Evolutionary conservation across 2,888 invertebrate species (phyloP).

Genomic region (Mycalesis mineus): DNA sequence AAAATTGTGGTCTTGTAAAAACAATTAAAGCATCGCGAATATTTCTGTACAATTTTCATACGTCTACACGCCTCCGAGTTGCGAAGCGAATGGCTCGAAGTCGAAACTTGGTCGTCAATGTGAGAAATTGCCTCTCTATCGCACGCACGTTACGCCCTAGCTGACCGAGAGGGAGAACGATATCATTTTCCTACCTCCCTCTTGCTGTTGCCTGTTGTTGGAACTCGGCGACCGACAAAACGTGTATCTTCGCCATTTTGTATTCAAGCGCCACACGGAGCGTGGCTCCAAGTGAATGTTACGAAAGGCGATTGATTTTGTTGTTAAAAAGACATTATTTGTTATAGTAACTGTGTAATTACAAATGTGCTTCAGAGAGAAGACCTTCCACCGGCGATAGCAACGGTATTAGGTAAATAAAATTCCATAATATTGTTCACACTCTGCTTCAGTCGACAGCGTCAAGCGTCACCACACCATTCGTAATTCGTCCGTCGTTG

Average conservation of each 20-base stretch:
- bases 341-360: constrained; percentile 5
- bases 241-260: constrained; percentile 44
- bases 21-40: neutral
- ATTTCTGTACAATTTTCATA: neutral
- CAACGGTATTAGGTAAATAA: constrained; percentile 17
- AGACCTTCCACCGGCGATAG: neutral
- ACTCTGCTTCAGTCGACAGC: neutral
- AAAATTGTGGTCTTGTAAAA: neutral
- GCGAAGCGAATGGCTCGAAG: neutral
- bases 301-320: constrained; percentile 27
- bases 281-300: constrained; percentile 29
- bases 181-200: constrained; percentile 19
- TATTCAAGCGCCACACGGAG: constrained; percentile 38
- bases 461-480: neutral
- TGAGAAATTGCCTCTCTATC: neutral
- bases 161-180: constrained; percentile 16
- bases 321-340: constrained; percentile 14
- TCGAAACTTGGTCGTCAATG: neutral
- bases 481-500: neutral
- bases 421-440: neutral
- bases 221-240: constrained; percentile 28
- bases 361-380: constrained; percentile 6
- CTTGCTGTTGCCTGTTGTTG: neutral
- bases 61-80: neutral
- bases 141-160: neutral